Evolutionary conservation across 2,797 vertebrate genomes (phyloP).

Genomic region (Knipowitschia caucasica): DNA sequence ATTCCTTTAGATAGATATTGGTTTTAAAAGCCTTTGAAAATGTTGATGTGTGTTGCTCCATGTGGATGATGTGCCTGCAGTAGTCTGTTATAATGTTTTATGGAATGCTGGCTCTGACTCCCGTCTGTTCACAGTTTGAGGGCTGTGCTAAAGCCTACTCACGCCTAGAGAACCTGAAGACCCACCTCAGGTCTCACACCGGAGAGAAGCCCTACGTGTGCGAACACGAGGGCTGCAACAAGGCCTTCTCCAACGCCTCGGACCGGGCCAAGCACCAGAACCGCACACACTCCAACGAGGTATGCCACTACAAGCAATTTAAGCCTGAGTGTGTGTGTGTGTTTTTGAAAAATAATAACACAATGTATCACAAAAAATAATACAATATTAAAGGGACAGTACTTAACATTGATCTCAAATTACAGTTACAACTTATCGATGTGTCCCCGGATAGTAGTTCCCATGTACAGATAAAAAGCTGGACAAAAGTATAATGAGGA

Average conservation of each 20-base stretch:
- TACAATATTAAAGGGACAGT: too few relatives aligned
- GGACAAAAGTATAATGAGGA: too few relatives aligned
- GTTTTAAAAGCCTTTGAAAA: too few relatives aligned
- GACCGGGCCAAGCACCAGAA: conserved; percentile 99
- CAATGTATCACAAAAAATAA: too few relatives aligned
- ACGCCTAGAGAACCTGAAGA: conserved; percentile 97
- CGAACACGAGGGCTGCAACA: conserved; percentile 97
- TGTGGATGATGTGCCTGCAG: too few relatives aligned
- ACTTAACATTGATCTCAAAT: too few relatives aligned
- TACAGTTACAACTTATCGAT: too few relatives aligned
- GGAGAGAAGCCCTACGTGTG: conserved; percentile 98
- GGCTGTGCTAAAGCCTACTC: conserved; percentile 97
- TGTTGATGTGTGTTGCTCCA: background rate
- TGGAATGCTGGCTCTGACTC: conserved; percentile 7
- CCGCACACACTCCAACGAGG: conserved; percentile 98
- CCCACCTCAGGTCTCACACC: conserved; percentile 96
- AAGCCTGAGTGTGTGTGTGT: background rate
- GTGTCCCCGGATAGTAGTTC: too few relatives aligned
- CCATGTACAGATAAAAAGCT: too few relatives aligned
- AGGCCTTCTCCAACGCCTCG: conserved; percentile 97
- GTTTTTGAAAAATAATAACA: background rate
- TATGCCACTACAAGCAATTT: conserved; percentile 47
- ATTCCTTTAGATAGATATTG: too few relatives aligned
- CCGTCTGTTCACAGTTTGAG: conserved; percentile 84
- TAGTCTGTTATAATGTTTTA: background rate